A percentile compares a stretch with the other conserved stretches of the same genome.
phyloP scores from a whole-genome alignment of 2,113 vertebrate species.

The Lontra canadensis region DNA sequence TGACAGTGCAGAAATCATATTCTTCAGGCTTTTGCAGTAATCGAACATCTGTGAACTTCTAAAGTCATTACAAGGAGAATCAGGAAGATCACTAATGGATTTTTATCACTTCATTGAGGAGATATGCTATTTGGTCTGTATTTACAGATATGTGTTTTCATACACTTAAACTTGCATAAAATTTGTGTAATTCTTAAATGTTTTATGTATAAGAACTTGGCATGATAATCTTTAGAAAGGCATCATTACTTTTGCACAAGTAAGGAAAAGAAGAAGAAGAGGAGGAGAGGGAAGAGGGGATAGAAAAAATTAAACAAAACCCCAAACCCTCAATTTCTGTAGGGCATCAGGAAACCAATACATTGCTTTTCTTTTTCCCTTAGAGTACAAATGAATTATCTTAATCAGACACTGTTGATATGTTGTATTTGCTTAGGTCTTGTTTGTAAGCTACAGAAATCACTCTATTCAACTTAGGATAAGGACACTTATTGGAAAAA shows the following conservation, averaged over 20 bases:
- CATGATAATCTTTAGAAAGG: neutral
- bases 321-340: neutral
- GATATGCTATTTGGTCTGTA: neutral
- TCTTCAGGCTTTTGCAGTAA: neutral
- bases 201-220: neutral
- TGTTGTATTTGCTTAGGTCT: neutral
- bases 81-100: neutral
- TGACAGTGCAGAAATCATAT: neutral
- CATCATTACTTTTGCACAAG: neutral
- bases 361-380: neutral
- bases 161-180: neutral
- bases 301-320: neutral
- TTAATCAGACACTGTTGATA: neutral
- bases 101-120: neutral
- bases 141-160: neutral
- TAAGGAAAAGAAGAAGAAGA: neutral
- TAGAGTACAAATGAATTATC: neutral
- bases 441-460: conserved; percentile 32
- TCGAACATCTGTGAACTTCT: neutral
- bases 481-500: neutral
- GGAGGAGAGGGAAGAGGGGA: neutral
- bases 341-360: neutral
- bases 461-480: neutral
- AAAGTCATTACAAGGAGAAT: neutral
- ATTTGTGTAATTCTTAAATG: neutral